Conservation (phyloP, 2,113 vertebrate species). For the Prolemur simus region DNA sequence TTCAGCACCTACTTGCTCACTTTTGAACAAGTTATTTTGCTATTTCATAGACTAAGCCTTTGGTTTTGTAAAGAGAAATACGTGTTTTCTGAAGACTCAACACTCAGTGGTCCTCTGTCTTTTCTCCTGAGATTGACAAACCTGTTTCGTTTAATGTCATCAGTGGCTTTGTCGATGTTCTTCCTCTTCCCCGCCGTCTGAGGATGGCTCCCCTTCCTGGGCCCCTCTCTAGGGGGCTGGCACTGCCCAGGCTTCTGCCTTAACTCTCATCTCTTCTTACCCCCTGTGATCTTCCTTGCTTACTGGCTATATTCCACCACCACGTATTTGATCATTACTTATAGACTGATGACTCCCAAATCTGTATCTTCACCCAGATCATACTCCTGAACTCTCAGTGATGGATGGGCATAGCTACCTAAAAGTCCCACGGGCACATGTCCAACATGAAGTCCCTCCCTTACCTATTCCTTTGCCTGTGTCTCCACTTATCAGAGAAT, state of each 20-base stretch:
- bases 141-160: no score
- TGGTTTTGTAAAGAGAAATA: not conserved
- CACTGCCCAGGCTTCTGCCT: not conserved
- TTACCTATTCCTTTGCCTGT: not conserved
- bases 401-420: not conserved
- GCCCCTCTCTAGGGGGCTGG: not conserved
- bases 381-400: not conserved
- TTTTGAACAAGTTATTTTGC: not conserved
- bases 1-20: not conserved
- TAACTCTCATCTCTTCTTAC: not conserved
- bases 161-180: not conserved
- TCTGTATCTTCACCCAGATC: not conserved
- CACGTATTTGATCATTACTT: not conserved
- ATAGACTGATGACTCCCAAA: not conserved
- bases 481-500: not conserved
- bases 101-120: not conserved
- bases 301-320: not conserved
- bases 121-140: not conserved
- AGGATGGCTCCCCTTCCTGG: not conserved
- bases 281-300: not conserved
- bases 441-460: not conserved
- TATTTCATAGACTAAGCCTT: not conserved
- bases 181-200: not conserved
- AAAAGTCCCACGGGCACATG: not conserved
- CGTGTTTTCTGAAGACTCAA: not conserved